A percentile compares a stretch with the other conserved stretches of the same genome.
Evolutionary conservation across 2,113 vertebrate species (phyloP).

Genomic region (Hystrix brachyura): DNA sequence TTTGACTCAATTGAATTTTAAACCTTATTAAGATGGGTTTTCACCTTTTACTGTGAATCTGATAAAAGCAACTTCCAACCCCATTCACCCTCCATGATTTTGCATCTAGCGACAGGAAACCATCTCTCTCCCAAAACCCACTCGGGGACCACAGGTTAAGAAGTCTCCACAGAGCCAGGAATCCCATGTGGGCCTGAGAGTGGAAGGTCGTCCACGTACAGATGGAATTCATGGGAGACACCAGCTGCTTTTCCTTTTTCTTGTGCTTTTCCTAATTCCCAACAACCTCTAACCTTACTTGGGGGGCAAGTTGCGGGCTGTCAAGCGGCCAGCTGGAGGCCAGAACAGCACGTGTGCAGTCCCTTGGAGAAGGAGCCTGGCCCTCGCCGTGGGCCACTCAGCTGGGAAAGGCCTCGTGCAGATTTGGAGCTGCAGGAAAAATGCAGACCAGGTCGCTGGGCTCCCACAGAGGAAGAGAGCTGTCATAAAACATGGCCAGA

Average conservation of each 20-base stretch:
- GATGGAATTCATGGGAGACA: neutral
- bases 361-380: constrained; percentile 4
- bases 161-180: neutral
- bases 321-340: constrained; percentile 20
- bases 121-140: neutral
- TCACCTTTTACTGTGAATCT: constrained; percentile 51
- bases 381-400: neutral
- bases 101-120: constrained; percentile 46
- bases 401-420: neutral
- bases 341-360: fast-evolving
- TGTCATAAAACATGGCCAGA: neutral
- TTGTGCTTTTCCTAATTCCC: neutral
- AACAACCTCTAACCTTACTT: neutral
- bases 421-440: neutral
- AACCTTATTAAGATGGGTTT: constrained; percentile 33
- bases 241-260: neutral
- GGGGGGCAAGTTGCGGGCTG: neutral
- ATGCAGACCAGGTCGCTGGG: neutral
- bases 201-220: neutral
- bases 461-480: neutral
- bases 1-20: constrained; percentile 55
- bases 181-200: neutral
- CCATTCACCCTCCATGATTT: neutral
- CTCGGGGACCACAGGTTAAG: neutral
- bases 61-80: neutral